phyloP scores from a whole-genome alignment of 2,797 vertebrate species.

The Amblyopsis hoosieri region DNA sequence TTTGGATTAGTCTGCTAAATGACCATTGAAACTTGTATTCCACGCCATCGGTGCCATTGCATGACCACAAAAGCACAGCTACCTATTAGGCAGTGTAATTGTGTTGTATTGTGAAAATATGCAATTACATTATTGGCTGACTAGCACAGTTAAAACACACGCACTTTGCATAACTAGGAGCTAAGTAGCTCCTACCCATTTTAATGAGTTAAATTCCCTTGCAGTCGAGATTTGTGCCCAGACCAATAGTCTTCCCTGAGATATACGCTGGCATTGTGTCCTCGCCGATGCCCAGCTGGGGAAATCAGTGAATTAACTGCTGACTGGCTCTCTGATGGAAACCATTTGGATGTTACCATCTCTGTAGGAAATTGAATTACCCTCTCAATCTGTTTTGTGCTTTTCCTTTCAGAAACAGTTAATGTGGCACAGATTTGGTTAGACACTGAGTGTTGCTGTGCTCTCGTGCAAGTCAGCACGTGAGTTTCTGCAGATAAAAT shows the following conservation, averaged over 20 bases:
- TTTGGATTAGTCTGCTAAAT: no score
- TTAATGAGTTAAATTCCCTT: constrained; percentile 6
- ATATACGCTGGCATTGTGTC: constrained; percentile 59
- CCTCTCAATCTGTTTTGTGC: constrained; percentile 47
- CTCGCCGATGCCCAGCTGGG: constrained; percentile 60
- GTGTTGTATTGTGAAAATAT: neutral
- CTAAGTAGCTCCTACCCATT: constrained; percentile 6
- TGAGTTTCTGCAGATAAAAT: neutral
- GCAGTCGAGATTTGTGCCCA: constrained; percentile 25
- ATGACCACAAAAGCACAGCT: no score
- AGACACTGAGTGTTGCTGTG: constrained; percentile 4
- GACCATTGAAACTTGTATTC: no score
- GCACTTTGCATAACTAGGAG: neutral
- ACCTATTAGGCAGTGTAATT: no score
- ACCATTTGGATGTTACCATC: constrained; percentile 57
- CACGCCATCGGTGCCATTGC: no score
- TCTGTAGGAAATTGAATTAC: constrained; percentile 68
- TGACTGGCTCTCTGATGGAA: constrained; percentile 66
- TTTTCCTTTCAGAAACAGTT: constrained; percentile 6
- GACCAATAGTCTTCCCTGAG: constrained; percentile 13
- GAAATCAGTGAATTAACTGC: constrained; percentile 69
- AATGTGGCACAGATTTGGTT: constrained; percentile 9
- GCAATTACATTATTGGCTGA: neutral
- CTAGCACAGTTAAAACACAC: neutral
- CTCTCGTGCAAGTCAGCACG: neutral